These are phyloP conservation scores for Amblyteles armatorius DNA, from an alignment of 2,888 invertebrate species.

Conservation along the genomic window DNA sequence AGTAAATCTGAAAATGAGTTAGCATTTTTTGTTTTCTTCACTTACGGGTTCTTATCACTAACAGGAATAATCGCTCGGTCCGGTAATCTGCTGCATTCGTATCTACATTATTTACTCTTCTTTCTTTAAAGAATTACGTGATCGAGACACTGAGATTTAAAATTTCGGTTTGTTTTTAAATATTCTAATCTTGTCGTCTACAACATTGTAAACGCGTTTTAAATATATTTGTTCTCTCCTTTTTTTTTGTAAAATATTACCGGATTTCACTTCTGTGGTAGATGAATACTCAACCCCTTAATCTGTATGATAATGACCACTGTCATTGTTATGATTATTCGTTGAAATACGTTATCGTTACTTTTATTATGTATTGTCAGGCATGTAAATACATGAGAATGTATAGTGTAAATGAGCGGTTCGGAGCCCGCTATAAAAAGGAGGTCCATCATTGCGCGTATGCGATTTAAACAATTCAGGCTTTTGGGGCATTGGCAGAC, in stretches of 20 bases:
- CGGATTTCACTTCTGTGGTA: neutral
- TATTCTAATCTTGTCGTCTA: too few species aligned
- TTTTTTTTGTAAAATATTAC: neutral
- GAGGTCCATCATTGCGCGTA: constrained; percentile 18
- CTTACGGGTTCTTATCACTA: too few species aligned
- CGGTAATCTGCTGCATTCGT: too few species aligned
- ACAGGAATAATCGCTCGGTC: too few species aligned
- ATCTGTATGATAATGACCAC: neutral
- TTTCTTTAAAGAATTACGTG: too few species aligned
- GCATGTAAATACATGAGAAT: neutral
- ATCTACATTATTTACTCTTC: too few species aligned
- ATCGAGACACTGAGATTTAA: too few species aligned
- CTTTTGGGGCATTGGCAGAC: constrained; percentile 12
- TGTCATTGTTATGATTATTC: neutral
- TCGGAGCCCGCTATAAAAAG: constrained; percentile 13
- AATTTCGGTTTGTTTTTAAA: too few species aligned
- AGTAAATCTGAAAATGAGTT: too few species aligned
- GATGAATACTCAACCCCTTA: neutral
- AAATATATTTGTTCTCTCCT: neutral
- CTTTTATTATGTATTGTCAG: neutral
- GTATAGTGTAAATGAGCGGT: constrained; percentile 9
- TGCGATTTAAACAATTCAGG: constrained; percentile 21
- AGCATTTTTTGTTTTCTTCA: too few species aligned
- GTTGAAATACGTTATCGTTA: neutral
- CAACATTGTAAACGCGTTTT: too few species aligned